A percentile compares a stretch with the other conserved stretches of the same genome.
These are phyloP conservation scores for Zaprionus kolodkinae DNA, from an alignment of 1,140 invertebrate genomes.

Conservation along the genomic window DNA sequence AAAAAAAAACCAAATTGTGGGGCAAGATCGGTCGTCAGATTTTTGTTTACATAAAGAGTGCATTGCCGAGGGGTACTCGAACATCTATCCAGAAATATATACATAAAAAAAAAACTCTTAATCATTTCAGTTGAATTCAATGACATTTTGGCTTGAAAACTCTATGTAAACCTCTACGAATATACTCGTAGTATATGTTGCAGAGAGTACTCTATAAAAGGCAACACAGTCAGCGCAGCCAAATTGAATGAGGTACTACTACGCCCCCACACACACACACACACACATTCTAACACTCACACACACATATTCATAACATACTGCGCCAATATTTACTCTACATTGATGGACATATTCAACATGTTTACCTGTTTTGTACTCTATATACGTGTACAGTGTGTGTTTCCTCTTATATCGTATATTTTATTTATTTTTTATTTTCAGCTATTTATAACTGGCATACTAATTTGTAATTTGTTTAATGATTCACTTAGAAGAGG, in stretches of 20 bases:
- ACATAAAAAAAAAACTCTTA: background rate
- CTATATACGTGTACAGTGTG: constrained; percentile 4
- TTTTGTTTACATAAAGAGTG: constrained; percentile 34
- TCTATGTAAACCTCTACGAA: too few relatives aligned
- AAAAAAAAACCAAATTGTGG: too few relatives aligned
- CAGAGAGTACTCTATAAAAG: constrained; percentile 27
- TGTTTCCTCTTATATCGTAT: constrained; percentile 2
- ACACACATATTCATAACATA: constrained; percentile 24
- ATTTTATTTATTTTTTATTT: constrained; percentile 32
- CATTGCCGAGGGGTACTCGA: constrained; percentile 15
- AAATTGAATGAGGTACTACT: background rate
- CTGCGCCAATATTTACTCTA: constrained; percentile 55
- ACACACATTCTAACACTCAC: background rate
- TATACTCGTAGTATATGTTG: constrained; percentile 5
- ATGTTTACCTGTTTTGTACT: constrained; percentile 42
- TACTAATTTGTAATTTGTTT: constrained; percentile 59
- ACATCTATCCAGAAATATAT: background rate
- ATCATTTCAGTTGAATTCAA: background rate
- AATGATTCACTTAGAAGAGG: constrained; percentile 49
- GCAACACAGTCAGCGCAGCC: constrained; percentile 6
- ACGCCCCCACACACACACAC: constrained; percentile 21
- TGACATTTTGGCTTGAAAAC: background rate
- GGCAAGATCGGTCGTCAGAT: constrained; percentile 32
- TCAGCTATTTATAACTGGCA: constrained; percentile 49
- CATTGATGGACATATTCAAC: constrained; percentile 47